phyloP scores from a whole-genome alignment of 1,140 invertebrate genomes.

The Caenorhabditis tropicalis region DNA sequence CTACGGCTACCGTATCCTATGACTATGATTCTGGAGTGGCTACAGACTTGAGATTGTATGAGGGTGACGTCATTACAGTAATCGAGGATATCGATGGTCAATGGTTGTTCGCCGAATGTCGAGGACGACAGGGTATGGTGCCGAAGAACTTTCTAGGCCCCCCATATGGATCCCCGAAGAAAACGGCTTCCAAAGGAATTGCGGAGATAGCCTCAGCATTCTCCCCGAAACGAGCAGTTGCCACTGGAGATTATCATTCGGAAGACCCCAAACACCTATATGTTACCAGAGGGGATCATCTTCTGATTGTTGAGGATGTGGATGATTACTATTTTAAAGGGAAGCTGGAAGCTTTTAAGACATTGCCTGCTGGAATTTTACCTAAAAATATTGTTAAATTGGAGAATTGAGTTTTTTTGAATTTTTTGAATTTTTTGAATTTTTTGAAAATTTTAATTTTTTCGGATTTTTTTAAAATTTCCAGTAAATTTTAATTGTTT shows the following conservation, averaged over 20 bases:
- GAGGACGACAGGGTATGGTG: conserved; percentile 27
- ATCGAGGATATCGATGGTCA: conserved; percentile 36
- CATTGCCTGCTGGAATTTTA: conserved; percentile 35
- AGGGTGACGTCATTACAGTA: conserved; percentile 44
- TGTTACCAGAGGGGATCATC: conserved; percentile 34
- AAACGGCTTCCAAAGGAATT: background rate
- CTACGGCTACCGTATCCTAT: conserved; percentile 33
- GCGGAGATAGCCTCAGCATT: conserved; percentile 4
- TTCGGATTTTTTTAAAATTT: too few relatives aligned
- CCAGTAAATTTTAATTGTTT: too few relatives aligned
- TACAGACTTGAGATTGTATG: conserved; percentile 1
- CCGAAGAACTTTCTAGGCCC: conserved; percentile 37
- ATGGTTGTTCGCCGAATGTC: conserved; percentile 29
- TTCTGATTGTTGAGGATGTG: conserved; percentile 47
- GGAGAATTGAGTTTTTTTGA: background rate
- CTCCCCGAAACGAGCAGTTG: conserved; percentile 13
- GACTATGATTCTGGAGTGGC: conserved; percentile 48
- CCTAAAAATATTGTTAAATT: conserved; percentile 43
- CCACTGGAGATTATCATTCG: conserved; percentile 39
- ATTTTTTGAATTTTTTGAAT: too few relatives aligned
- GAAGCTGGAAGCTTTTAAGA: conserved; percentile 46
- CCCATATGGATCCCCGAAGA: conserved; percentile 2
- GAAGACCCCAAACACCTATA: conserved; percentile 46
- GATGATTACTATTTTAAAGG: conserved; percentile 47
- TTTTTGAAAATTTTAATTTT: too few relatives aligned